phyloP scores from a whole-genome alignment of 2,797 vertebrate genomes.

The Chromobotia macracanthus region DNA sequence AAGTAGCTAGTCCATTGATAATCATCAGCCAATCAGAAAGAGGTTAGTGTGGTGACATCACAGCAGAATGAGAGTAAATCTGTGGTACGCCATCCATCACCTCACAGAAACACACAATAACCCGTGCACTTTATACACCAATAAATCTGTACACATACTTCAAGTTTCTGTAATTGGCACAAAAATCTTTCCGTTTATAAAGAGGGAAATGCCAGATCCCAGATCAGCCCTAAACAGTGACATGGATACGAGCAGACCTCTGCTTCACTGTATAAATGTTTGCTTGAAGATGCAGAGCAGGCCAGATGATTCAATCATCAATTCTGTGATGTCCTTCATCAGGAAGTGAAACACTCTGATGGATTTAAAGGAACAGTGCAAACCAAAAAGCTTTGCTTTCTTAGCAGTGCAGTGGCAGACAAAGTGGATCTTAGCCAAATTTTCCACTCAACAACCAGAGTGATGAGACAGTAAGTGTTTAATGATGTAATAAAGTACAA shows the following conservation, averaged over 20 bases:
- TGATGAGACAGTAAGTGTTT: too few relatives aligned
- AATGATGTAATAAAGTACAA: too few relatives aligned
- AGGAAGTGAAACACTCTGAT: not conserved
- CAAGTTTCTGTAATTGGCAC: constrained; percentile 73
- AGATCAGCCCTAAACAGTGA: constrained; percentile 32
- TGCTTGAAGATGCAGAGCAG: not conserved
- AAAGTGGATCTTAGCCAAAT: too few relatives aligned
- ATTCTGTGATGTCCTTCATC: not conserved
- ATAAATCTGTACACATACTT: constrained; percentile 76
- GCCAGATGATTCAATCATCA: not conserved
- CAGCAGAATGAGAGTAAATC: constrained; percentile 52
- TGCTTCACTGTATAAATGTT: not conserved
- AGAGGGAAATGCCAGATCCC: constrained; percentile 4
- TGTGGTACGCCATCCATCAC: constrained; percentile 73
- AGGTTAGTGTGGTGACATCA: not conserved
- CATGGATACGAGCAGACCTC: not conserved
- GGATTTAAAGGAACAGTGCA: not conserved
- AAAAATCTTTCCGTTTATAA: constrained; percentile 66
- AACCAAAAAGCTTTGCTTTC: too few relatives aligned
- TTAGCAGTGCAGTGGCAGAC: too few relatives aligned
- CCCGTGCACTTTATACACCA: constrained; percentile 72
- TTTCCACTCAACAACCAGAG: too few relatives aligned
- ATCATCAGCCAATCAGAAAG: not conserved
- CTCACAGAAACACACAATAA: constrained; percentile 70
- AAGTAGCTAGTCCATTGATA: not conserved